Conservation (phyloP, 2,888 invertebrate genomes). For the Torymus tubicola region DNA sequence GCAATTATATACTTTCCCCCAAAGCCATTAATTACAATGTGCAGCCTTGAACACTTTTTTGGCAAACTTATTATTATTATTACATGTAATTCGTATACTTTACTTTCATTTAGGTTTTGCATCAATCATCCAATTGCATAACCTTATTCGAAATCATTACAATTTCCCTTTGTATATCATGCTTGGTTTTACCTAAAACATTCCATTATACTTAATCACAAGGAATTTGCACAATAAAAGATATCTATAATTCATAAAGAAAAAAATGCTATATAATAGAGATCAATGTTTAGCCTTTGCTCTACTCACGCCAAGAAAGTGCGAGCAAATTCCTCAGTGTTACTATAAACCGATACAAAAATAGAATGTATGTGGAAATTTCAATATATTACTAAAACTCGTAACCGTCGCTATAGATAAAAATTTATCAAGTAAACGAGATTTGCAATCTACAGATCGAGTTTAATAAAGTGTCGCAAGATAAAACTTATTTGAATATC, state of each 20-base stretch:
- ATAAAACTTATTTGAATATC: too few relatives aligned
- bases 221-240: constrained; percentile 4
- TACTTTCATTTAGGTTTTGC: constrained; percentile 31
- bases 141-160: neutral
- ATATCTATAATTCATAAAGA: neutral
- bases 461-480: too few relatives aligned
- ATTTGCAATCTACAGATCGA: too few relatives aligned
- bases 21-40: constrained; percentile 39
- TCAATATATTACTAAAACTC: too few relatives aligned
- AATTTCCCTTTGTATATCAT: neutral
- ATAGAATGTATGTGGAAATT: too few relatives aligned
- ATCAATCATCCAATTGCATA: constrained; percentile 36
- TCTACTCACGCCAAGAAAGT: too few relatives aligned
- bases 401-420: too few relatives aligned
- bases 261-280: too few relatives aligned
- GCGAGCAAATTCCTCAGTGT: too few relatives aligned
- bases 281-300: too few relatives aligned
- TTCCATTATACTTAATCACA: constrained; percentile 16
- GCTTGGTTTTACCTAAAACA: neutral
- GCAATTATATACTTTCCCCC: constrained; percentile 38
- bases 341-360: too few relatives aligned
- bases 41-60: constrained; percentile 40
- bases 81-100: constrained; percentile 35
- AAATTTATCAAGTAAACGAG: too few relatives aligned
- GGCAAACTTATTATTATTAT: constrained; percentile 34